Percentiles rank a stretch among this genome's conserved stretches.
phyloP scores from a whole-genome alignment of 1,140 invertebrate species.

The Bombus consobrinus region DNA sequence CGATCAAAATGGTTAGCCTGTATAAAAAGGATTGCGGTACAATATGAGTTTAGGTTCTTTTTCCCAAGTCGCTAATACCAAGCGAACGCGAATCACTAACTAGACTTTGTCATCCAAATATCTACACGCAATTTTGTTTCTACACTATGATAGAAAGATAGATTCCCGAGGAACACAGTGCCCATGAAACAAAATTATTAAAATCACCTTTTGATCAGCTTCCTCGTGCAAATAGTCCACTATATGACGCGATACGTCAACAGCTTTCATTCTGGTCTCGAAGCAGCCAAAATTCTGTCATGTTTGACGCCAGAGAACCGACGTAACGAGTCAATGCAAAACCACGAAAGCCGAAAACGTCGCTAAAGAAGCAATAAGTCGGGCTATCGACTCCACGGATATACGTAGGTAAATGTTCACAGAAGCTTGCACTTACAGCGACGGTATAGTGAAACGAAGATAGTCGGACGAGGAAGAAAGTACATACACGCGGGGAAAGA shows the following conservation, averaged over 20 bases:
- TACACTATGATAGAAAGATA: too few relatives aligned
- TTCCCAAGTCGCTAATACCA: neutral
- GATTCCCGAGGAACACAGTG: too few relatives aligned
- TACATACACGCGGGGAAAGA: constrained; percentile 44
- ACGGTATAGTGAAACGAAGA: neutral
- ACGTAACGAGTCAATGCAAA: neutral
- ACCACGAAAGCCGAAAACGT: neutral
- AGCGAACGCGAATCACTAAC: neutral
- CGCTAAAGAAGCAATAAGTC: constrained; percentile 36
- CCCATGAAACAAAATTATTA: too few relatives aligned
- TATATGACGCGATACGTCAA: too few relatives aligned
- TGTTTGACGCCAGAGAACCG: too few relatives aligned
- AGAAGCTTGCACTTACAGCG: neutral
- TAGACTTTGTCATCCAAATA: neutral
- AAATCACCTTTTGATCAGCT: too few relatives aligned
- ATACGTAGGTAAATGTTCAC: neutral
- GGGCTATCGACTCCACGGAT: too few relatives aligned
- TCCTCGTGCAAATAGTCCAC: too few relatives aligned
- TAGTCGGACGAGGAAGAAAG: neutral
- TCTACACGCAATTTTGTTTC: neutral
- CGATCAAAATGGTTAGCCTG: neutral
- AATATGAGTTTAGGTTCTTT: neutral
- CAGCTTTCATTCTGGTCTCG: too few relatives aligned
- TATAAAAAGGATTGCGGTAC: neutral
- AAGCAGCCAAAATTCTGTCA: too few relatives aligned